phyloP scores from a whole-genome alignment of 2,888 invertebrate species.

The Nasonia oneida region DNA sequence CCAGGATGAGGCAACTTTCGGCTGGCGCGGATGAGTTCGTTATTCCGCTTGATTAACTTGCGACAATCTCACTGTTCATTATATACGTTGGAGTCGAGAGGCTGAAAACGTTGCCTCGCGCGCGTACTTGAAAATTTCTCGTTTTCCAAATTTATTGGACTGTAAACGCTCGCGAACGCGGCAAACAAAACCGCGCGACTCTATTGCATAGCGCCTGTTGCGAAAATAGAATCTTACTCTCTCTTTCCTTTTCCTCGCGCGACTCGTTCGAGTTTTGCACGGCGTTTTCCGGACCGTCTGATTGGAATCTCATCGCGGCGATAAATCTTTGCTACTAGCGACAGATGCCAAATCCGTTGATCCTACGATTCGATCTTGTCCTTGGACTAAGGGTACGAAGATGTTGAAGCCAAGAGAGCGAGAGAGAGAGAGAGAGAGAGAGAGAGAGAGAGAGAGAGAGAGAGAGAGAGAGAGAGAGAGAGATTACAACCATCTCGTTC shows the following conservation, averaged over 20 bases:
- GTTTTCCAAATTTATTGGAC: not conserved
- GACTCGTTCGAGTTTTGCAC: not conserved
- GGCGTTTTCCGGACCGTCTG: not conserved
- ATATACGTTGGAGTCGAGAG: not conserved
- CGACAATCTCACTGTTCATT: not conserved
- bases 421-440: not conserved
- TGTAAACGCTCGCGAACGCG: not conserved
- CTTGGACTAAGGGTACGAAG: not conserved
- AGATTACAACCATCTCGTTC: constrained; percentile 8
- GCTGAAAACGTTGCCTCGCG: not conserved
- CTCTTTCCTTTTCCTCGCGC: not conserved
- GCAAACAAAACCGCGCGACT: not conserved
- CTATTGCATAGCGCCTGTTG: not conserved
- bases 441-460: not conserved
- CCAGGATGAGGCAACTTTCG: not conserved
- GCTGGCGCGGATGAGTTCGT: not conserved
- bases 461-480: too few relatives aligned
- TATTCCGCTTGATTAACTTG: not conserved
- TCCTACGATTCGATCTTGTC: not conserved
- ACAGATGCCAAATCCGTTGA: not conserved
- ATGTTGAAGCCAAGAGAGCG: not conserved
- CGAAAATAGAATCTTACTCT: not conserved
- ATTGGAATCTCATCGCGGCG: constrained; percentile 5
- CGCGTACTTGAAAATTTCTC: not conserved
- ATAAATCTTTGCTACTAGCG: not conserved